Evolutionary conservation across 1,140 invertebrate species (phyloP).

Genomic region (Lordiphosa stackelbergi): DNA sequence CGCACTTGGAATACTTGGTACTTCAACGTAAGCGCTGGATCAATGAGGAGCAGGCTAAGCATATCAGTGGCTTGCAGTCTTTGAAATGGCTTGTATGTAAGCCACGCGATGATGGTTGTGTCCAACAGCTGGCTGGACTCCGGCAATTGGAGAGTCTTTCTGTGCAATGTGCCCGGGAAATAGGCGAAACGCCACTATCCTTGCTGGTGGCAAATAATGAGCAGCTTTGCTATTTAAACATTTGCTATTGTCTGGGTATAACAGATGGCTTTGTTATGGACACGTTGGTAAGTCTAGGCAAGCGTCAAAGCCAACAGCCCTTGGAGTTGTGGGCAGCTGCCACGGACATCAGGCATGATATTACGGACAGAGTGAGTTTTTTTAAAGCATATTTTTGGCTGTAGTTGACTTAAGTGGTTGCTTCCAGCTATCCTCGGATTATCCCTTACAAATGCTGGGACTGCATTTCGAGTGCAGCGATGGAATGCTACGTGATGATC

Average conservation of each 20-base stretch:
- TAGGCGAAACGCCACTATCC: slow-evolving; percentile 41
- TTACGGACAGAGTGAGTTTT: slow-evolving; percentile 53
- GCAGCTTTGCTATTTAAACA: slow-evolving; percentile 50
- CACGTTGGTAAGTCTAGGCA: slow-evolving; percentile 26
- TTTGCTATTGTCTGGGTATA: slow-evolving; percentile 56
- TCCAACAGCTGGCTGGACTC: slow-evolving; percentile 36
- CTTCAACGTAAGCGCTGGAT: slow-evolving; percentile 59
- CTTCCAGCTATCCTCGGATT: slow-evolving; percentile 39
- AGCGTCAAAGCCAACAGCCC: slow-evolving; percentile 29
- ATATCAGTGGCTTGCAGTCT: slow-evolving; percentile 40
- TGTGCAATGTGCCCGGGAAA: slow-evolving; percentile 50
- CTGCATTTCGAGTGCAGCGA: slow-evolving; percentile 62
- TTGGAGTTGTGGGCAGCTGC: slow-evolving; percentile 54
- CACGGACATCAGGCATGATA: slow-evolving; percentile 59
- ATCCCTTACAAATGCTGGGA: slow-evolving; percentile 41
- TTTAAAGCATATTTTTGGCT: neutral
- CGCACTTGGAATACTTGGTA: slow-evolving; percentile 44
- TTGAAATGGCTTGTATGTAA: slow-evolving; percentile 58
- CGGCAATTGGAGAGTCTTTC: slow-evolving; percentile 50
- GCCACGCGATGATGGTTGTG: slow-evolving; percentile 47
- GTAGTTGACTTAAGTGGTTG: neutral
- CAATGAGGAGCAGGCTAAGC: slow-evolving; percentile 51
- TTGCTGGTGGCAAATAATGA: slow-evolving; percentile 48
- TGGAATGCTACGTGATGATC: slow-evolving; percentile 43
- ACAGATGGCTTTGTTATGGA: slow-evolving; percentile 53